Conservation (phyloP, 2,113 vertebrate genomes). For the Calyptommatus sinebrachiatus region DNA sequence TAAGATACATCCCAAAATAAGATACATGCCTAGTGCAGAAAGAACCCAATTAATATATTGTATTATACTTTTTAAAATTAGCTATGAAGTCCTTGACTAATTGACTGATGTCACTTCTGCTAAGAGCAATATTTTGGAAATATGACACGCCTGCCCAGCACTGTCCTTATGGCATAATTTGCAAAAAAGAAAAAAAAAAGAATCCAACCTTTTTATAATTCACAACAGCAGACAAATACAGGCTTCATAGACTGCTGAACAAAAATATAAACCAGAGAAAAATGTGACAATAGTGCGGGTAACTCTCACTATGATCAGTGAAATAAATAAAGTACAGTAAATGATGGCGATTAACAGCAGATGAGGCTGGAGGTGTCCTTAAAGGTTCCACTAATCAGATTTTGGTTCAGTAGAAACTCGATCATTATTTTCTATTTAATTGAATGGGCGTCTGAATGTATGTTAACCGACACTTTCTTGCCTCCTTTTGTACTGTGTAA, state of each 20-base stretch:
- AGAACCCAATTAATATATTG: neutral
- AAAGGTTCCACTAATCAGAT: constrained; percentile 9
- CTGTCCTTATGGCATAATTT: neutral
- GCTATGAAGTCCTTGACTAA: neutral
- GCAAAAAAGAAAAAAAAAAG: neutral
- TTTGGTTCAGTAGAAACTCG: constrained; percentile 1
- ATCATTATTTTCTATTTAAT: constrained; percentile 9
- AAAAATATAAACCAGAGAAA: neutral
- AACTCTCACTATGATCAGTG: constrained; percentile 12
- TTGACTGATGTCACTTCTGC: neutral
- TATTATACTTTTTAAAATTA: neutral
- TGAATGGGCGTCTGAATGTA: neutral
- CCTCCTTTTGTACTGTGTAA: neutral
- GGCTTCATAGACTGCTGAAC: neutral
- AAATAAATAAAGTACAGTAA: constrained; percentile 18
- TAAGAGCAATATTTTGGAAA: neutral
- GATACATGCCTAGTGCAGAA: too few species aligned
- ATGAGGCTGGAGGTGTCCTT: constrained; percentile 4
- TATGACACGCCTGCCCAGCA: neutral
- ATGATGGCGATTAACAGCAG: constrained; percentile 29
- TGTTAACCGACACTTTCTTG: constrained; percentile 1
- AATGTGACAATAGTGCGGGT: neutral
- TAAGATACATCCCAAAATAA: too few species aligned
- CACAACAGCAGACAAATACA: neutral
- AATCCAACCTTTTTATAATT: neutral